Base-by-base conservation (phyloP, 92 coral and sea anemone species). In the Heliopora coerulea region DNA sequence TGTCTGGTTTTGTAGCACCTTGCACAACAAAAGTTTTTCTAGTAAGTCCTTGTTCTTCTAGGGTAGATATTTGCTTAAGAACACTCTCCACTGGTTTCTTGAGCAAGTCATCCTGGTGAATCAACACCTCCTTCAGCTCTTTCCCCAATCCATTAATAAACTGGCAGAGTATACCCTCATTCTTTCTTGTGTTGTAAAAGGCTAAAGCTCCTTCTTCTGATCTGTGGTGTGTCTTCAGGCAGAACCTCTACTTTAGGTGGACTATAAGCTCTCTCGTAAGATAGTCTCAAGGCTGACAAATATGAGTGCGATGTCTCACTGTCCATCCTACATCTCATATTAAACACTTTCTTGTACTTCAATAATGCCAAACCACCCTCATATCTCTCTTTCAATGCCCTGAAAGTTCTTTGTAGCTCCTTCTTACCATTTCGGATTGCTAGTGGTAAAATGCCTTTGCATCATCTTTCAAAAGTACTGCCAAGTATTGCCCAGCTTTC, bases 301-400 rank as follows among this genome's bases (percentile, higher is more conserved):
- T 79, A 72, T 80, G 83, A 78, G 59, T 78, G 87, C 4, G 78
- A 48, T 18, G 81, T 65, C 62, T 82, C 86, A 35, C 83, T 83
- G 50, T 83, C 83, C 25, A 41, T 37, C 13, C 60, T 39, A 59
- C 18, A 27, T 28, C 83, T 57, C 9, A 46, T 40, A 28, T 69
- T 58, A 30, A 70, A 77, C 0, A n/a, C 78, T 25, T 68, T 82
- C 83, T 78, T 83, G 63, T 83, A 83, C 57, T 78, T 83, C 30
- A 83, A 56, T 72, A 83, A 74, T 18, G 83, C 83, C 66, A 83
- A 68, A 42, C 86, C 83, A 39, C 79, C 82, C 78, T 78, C 83
- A 41, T 83, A 83, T 63, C 87, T 78, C 64, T 69, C 79, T 73
- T 78, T 70, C 60, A 78, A 62, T 30, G 82, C 87, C 31, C 65